Base-by-base conservation (phyloP, 2,113 vertebrate genomes). In the Rhinolophus sinicus region DNA sequence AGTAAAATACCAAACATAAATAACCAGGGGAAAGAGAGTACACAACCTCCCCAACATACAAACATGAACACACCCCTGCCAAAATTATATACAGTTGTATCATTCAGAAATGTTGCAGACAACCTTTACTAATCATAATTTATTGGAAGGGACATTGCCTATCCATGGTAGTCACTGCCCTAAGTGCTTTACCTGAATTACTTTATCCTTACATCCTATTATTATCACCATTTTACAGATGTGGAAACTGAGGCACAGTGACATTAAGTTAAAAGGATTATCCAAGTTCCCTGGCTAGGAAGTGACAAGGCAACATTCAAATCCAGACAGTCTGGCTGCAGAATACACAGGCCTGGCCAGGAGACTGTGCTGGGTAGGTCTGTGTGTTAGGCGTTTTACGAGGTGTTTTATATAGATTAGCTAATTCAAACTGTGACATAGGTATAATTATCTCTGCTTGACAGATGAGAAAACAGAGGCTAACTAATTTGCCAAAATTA, bases 381-480 rank as follows among this genome's bases (percentile, higher is more conserved):
- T 95, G 83, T 26, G 93, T 78, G 72, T 62, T 89, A 96, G 72
- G 82, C 11, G 10, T 95, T 97, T 98, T 97, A 98, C 33, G 96
- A 96, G 93, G 97, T 97, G 97, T 97, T 98, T 97, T 97, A 98
- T 97, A 94, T 92, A 98, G 95, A 97, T 98, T 97, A 96, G 93
- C 97, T 97, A 97, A 97, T 97, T 97, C 78, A 86, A 94, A 95
- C 92, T 96, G 77, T 89, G 93, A 96, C 93, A 84, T 67, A 93
- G 89, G 86, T 89, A 93, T 97, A 98, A 97, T 97, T 97, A 97
- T 97, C 97, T 97, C 97, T 96, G 76, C 83, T 89, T 93, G 89
- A 97, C 93, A 93, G 91, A 97, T 93, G 96, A 97, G 92, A 95
- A 97, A 97, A 96, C 73, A 97, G 92, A 97, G 86, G 93, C 35